These are phyloP conservation scores for Orycteropus afer DNA, from an alignment of 2,113 vertebrate species.

Conservation along the genomic window DNA sequence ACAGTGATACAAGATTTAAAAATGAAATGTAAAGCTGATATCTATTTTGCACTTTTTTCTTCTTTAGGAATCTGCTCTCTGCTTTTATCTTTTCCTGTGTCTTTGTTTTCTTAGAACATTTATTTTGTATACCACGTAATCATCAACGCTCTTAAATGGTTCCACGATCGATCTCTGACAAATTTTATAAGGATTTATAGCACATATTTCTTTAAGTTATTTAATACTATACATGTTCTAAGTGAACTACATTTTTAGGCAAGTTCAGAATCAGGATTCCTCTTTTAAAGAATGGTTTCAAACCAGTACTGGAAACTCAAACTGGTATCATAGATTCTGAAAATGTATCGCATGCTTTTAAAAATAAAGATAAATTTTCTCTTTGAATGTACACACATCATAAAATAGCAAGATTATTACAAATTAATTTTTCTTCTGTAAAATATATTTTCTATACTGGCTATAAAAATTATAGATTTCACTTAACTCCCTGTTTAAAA, in stretches of 20 bases:
- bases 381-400: background rate
- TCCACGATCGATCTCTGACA: background rate
- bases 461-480: conserved; percentile 33
- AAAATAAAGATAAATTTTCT: conserved; percentile 18
- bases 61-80: background rate
- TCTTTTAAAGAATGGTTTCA: conserved; percentile 39
- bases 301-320: background rate
- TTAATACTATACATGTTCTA: background rate
- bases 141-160: background rate
- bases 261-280: conserved; percentile 24
- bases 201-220: background rate
- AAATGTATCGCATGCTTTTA: background rate
- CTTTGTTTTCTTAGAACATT: background rate
- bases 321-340: background rate
- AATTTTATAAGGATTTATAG: conserved; percentile 35
- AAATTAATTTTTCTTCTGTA: background rate
- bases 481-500: conserved; percentile 24
- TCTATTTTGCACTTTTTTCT: background rate
- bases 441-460: background rate
- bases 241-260: background rate
- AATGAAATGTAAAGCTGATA: background rate
- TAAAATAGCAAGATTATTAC: conserved; percentile 2
- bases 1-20: background rate
- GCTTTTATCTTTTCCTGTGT: background rate
- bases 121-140: background rate